Evolutionary conservation across 2,888 invertebrate genomes (phyloP), one percentile per base, ranked within the genome.

Genomic region (Lysandra bellargus): DNA sequence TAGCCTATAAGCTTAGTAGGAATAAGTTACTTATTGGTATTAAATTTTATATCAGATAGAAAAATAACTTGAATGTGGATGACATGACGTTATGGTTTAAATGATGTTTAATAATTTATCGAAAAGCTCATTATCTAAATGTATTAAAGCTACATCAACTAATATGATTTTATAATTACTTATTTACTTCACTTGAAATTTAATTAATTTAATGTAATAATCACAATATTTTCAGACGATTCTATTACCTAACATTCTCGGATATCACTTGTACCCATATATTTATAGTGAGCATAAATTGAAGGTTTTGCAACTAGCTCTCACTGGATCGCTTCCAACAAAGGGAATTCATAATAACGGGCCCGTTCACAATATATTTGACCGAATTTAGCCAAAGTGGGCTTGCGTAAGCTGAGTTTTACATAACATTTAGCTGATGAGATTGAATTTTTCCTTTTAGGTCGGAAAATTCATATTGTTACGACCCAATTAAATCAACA

Each of bases 321-420:
- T 57, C 76, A 76, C 76, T 76, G 76, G 76, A 76, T 76, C 76
- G 49, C 57, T 76, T 76, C 76, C 76, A 76, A 76, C 76, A 76
- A 76, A 76, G 76, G 57, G 76, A 76, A 76, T 33, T 76, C 57
- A 76, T 76, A 53, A 53, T 75, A 57, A 53, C 53, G 57, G 76
- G 33, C 69, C 69, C 49, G 57, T 23, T 17, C 75, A 23, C 57
- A 57, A 53, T 57, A 33, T 76, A 53, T 76, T 30, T 76, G 53
- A 33, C 17, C 30, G 57, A 76, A 53, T 57, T 57, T 57, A 76
- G 49, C 76, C 57, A 53, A 76, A 53, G 49, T 14, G 53, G 49
- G 30, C 2, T 17, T 53, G 76, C 17, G 57, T 76, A 76, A 33
- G 69, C 37, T 33, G 37, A 33, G 14, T 53, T 53, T 57, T 33